Base-by-base conservation (phyloP, 2,797 vertebrate genomes). In the Sebastes diploproa region DNA sequence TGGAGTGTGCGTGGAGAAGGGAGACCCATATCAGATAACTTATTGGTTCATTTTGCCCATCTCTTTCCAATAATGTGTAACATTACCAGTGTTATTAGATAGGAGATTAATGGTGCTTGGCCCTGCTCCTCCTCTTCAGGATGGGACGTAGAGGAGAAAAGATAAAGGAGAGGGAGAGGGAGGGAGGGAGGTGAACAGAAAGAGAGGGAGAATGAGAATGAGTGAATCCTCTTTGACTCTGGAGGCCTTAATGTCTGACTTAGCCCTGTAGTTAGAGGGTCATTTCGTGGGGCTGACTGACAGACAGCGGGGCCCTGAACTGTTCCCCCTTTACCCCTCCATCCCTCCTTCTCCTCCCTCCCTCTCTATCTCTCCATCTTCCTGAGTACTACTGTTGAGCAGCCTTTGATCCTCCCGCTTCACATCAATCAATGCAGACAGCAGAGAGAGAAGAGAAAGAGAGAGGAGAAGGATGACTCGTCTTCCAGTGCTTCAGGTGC, bases 51-150 rank as follows among this genome's bases (percentile, higher is more conserved):
- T 93, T 92, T 94, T 92, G 88, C 87, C 88, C 90, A 93, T 91
- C 91, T 92, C 89, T 95, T 93, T 95, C 92, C 92, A 93, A 92
- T 95, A 94, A 94, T 93, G 92, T 94, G 91, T 94, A 95, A 94
- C 92, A 94, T 91, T 94, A 94, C 92, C 92, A 94, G 86, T 93
- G 93, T 94, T 94, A 93, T 93, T 94, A 93, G 92, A 94, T 94
- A 86, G 89, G 90, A 92, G 91, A 94, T 95, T 94, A 92, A 95
- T 95, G 93, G 91, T 77, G 91, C 94, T 94, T 93, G 91, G 91
- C 92, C 83, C 90, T 78, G 87, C 90, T 93, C 91, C 89, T 90
- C 85, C 93, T 90, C 89, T 77, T 80, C 83, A 79, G 87, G 90
- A 90, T 78, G 89, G 88, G 88, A 90, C 86, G 61, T 80, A 79